Conservation (phyloP, 2,888 invertebrate genomes). For the Venusia cambrica region DNA sequence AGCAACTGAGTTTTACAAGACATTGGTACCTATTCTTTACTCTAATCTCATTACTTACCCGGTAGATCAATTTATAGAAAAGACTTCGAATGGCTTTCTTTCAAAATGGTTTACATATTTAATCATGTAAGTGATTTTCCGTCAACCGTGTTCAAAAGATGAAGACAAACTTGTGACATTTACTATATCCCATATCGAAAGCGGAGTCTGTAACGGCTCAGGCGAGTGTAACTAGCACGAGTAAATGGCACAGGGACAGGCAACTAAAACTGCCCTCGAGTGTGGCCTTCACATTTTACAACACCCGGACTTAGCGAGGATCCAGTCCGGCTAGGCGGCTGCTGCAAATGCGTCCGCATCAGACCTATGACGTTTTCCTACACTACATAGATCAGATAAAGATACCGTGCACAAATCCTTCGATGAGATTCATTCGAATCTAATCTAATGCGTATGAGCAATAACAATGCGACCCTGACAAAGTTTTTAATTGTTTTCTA, state of each 20-base stretch:
- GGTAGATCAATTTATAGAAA: no score
- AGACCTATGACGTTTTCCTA: no score
- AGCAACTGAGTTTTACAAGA: no score
- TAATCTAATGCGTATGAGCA: conserved; percentile 13
- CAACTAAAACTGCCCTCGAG: conserved; percentile 65
- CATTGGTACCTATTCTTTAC: no score
- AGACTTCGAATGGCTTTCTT: no score
- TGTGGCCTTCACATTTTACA: conserved; percentile 77
- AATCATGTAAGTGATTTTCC: no score
- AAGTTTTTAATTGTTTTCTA: conserved; percentile 14
- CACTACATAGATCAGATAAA: no score
- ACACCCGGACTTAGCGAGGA: conserved; percentile 76
- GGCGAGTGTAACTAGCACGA: conserved; percentile 36
- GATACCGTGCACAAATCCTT: no score
- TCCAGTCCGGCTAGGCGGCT: conserved; percentile 57
- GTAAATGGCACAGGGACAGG: conserved; percentile 75
- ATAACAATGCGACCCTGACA: conserved; percentile 21
- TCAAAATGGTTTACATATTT: no score
- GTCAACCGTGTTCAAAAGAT: not conserved
- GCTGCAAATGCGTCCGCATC: conserved; percentile 29
- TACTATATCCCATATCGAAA: conserved; percentile 25
- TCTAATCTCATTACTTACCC: no score
- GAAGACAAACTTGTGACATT: conserved; percentile 17
- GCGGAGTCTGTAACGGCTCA: conserved; percentile 25
- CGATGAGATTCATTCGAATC: conserved; percentile 1